phyloP scores from a whole-genome alignment of 2,888 invertebrate species.

The Pheosia tremula region DNA sequence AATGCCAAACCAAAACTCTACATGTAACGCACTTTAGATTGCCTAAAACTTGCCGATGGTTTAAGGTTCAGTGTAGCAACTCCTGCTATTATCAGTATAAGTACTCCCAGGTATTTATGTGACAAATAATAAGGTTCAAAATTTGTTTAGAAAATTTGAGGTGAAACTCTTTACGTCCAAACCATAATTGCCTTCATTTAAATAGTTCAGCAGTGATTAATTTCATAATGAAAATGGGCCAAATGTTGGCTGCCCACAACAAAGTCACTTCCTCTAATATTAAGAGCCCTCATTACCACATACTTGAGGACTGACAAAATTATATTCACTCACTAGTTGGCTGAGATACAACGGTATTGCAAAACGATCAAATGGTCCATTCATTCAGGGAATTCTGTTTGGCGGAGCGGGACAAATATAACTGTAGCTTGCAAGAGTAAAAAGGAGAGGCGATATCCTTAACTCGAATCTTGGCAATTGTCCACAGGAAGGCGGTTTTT shows the following conservation, averaged over 20 bases:
- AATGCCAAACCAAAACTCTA: too few relatives aligned
- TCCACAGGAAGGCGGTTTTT: slow-evolving; percentile 80
- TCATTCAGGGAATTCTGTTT: slow-evolving; percentile 79
- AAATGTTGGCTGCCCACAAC: slow-evolving; percentile 26
- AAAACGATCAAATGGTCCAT: slow-evolving; percentile 74
- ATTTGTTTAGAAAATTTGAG: too few relatives aligned
- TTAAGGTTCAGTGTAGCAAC: too few relatives aligned
- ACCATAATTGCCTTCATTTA: slow-evolving; percentile 19
- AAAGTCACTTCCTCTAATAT: slow-evolving; percentile 40
- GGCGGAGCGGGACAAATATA: slow-evolving; percentile 54
- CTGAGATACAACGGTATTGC: slow-evolving; percentile 70
- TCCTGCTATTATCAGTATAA: too few relatives aligned
- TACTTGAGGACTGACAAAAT: slow-evolving; percentile 64
- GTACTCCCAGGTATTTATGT: too few relatives aligned
- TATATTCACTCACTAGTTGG: slow-evolving; percentile 76
- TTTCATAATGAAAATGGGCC: slow-evolving; percentile 35
- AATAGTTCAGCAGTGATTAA: slow-evolving; percentile 34
- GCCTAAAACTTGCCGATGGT: too few relatives aligned
- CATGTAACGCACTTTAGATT: too few relatives aligned
- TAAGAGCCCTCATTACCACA: slow-evolving; percentile 57
- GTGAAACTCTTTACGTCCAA: background rate
- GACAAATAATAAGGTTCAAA: too few relatives aligned
- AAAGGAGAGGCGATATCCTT: slow-evolving; percentile 56
- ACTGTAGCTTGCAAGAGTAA: slow-evolving; percentile 34
- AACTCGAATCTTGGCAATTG: slow-evolving; percentile 79